Conservation (phyloP, 2,888 invertebrate genomes). For the Ephialtes manifestator region DNA sequence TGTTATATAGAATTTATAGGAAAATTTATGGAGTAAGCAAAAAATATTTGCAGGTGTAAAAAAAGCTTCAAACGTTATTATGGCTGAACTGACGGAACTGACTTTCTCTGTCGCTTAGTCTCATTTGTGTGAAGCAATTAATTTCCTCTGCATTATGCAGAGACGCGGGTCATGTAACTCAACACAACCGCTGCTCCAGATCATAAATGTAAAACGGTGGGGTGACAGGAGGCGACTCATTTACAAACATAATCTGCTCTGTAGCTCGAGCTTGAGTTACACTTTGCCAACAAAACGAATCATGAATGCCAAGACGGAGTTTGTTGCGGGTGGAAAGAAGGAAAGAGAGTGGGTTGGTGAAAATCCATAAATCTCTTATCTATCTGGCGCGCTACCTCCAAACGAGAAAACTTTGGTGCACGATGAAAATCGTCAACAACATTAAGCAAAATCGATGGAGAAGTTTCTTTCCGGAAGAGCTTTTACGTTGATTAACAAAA, state of each 20-base stretch:
- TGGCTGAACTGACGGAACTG: too few relatives aligned
- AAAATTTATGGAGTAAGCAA: too few relatives aligned
- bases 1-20: too few relatives aligned
- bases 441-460: conserved; percentile 61
- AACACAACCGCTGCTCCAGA: conserved; percentile 49
- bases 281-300: conserved; percentile 58
- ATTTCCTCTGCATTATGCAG: conserved; percentile 66
- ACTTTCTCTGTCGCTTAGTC: not conserved
- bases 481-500: conserved; percentile 56
- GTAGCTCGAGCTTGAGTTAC: conserved; percentile 49
- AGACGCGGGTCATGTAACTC: conserved; percentile 38
- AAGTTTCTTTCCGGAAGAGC: conserved; percentile 28
- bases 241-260: conserved; percentile 66
- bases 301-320: conserved; percentile 43
- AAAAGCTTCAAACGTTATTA: too few relatives aligned
- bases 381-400: conserved; percentile 24
- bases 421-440: conserved; percentile 65
- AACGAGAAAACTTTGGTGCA: conserved; percentile 63
- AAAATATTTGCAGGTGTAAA: too few relatives aligned
- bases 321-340: not conserved
- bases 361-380: conserved; percentile 64
- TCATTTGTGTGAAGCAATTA: conserved; percentile 65
- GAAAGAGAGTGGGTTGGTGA: not conserved
- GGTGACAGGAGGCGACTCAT: conserved; percentile 63
- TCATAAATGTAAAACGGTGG: conserved; percentile 68